Conservation (phyloP, 2,888 invertebrate species). For the Strigamia maritima region DNA sequence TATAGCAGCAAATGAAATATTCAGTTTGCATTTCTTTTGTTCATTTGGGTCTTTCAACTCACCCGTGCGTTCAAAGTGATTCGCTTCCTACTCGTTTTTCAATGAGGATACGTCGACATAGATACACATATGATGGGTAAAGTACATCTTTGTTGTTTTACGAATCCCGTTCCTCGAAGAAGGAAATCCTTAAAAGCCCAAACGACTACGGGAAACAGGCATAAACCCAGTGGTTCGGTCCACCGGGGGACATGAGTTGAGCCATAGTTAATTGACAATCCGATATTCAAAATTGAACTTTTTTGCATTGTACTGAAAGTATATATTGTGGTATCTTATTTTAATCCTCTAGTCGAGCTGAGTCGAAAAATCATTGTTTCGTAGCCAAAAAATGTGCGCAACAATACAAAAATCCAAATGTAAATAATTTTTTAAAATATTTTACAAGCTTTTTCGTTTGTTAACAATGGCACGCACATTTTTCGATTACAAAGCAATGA, state of each 20-base stretch:
- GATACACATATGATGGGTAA: neutral
- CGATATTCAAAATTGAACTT: no score
- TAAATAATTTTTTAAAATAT: no score
- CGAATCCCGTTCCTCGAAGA: neutral
- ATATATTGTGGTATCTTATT: no score
- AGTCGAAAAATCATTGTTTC: no score
- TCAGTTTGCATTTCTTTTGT: conserved; percentile 20
- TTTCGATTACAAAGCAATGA: no score
- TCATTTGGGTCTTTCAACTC: neutral
- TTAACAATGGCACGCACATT: no score
- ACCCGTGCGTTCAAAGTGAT: neutral
- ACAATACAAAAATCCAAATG: no score
- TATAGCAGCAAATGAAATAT: conserved; percentile 8
- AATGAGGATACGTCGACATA: neutral
- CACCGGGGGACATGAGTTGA: neutral
- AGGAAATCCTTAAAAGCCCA: conserved; percentile 18
- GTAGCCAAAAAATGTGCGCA: no score
- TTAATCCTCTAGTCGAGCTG: no score
- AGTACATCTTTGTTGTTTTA: neutral
- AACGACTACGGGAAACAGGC: neutral
- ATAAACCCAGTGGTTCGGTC: neutral
- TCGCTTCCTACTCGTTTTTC: neutral
- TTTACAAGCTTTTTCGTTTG: no score
- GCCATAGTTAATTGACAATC: neutral
- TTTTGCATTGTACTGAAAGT: no score